Evolutionary conservation across 2,113 vertebrate genomes (phyloP).

Genomic region (Junco hyemalis): DNA sequence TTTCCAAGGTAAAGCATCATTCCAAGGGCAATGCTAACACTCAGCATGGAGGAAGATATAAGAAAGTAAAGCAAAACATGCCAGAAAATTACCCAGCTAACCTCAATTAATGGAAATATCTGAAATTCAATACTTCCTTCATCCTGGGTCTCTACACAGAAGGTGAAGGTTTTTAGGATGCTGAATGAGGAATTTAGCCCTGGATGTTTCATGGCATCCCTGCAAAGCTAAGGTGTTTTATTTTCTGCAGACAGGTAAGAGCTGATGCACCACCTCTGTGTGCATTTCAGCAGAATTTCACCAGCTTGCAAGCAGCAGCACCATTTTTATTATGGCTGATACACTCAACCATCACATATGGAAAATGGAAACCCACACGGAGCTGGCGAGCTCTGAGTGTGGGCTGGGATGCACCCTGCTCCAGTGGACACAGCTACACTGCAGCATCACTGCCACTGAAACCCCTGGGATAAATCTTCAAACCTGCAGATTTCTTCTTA

Average conservation of each 20-base stretch:
- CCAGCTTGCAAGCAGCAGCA: constrained; percentile 26
- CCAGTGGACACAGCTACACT: constrained; percentile 31
- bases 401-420: constrained; percentile 31
- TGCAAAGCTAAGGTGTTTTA: constrained; percentile 60
- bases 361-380: constrained; percentile 53
- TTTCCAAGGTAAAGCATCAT: constrained; percentile 35
- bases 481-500: background rate
- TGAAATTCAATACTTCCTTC: constrained; percentile 35
- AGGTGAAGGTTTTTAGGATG: constrained; percentile 35
- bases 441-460: constrained; percentile 13
- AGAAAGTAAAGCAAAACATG: constrained; percentile 49
- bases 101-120: constrained; percentile 56
- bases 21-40: constrained; percentile 55
- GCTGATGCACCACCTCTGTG: constrained; percentile 64
- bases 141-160: constrained; percentile 14
- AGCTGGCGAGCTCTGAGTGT: constrained; percentile 38
- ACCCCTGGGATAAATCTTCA: background rate
- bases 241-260: constrained; percentile 68
- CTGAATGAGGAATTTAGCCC: constrained; percentile 40
- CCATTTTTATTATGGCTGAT: background rate
- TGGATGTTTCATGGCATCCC: constrained; percentile 43
- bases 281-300: constrained; percentile 66
- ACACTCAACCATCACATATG: constrained; percentile 48
- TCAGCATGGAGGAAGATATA: constrained; percentile 10
- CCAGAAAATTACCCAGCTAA: constrained; percentile 55